phyloP scores from a whole-genome alignment of 2,797 vertebrate species.

The Tenualosa thibaudeaui region DNA sequence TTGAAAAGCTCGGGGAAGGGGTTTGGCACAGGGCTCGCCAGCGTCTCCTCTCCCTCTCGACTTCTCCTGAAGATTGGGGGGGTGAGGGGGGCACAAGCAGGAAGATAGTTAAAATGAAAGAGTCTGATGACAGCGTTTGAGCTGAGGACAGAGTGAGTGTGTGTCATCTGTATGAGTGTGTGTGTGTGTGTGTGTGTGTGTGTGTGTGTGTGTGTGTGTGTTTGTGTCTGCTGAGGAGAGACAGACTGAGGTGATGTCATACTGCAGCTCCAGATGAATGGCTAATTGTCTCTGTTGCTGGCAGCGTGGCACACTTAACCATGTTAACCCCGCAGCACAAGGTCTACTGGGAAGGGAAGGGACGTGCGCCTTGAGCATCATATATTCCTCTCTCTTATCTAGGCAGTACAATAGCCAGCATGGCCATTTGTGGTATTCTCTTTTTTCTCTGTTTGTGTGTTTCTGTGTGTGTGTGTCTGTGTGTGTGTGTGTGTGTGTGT shows the following conservation, averaged over 20 bases:
- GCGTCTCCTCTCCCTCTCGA: constrained; percentile 72
- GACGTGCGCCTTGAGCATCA: background rate
- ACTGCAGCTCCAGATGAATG: constrained; percentile 48
- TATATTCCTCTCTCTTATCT: background rate
- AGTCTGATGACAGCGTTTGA: background rate
- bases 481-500: background rate
- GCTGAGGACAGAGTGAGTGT: background rate
- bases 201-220: background rate
- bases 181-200: constrained; percentile 4
- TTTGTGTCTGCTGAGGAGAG: constrained; percentile 34
- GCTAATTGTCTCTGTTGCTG: constrained; percentile 24
- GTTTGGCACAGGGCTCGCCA: constrained; percentile 80
- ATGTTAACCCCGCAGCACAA: background rate
- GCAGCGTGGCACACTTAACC: constrained; percentile 7
- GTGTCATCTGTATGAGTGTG: background rate
- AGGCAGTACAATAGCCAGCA: background rate
- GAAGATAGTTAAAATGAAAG: background rate
- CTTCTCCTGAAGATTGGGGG: constrained; percentile 60
- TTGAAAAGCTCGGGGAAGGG: constrained; percentile 85
- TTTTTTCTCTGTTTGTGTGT: background rate
- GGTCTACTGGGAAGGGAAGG: background rate
- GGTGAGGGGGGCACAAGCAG: constrained; percentile 33
- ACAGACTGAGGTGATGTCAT: constrained; percentile 53
- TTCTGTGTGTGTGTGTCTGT: background rate
- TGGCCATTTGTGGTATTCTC: background rate